A percentile compares a stretch with the other conserved stretches of the same genome.
Conservation (phyloP, 1,140 invertebrate genomes). For the Dufourea novaeangliae region DNA sequence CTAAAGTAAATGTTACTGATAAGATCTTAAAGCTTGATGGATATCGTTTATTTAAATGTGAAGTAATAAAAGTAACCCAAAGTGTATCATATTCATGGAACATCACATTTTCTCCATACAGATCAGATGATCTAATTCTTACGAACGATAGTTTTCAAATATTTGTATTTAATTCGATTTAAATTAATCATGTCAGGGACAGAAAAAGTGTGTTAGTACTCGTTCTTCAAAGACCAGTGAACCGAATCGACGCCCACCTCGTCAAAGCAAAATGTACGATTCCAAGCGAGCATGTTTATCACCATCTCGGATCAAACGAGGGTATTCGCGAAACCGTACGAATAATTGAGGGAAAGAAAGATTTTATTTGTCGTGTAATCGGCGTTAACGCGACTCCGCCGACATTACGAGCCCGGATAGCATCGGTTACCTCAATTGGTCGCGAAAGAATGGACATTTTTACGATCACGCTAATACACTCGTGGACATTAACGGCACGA, state of each 20-base stretch:
- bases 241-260: background rate
- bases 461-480: background rate
- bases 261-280: background rate
- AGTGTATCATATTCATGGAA: no score
- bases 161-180: no score
- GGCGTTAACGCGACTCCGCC: background rate
- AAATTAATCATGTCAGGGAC: no score
- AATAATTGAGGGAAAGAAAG: background rate
- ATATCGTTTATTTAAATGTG: no score
- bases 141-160: no score
- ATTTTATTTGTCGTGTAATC: slow-evolving; percentile 17
- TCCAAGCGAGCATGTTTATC: slow-evolving; percentile 8
- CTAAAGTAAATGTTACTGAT: no score
- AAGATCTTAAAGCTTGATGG: no score
- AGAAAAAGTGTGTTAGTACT: background rate
- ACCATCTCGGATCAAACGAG: background rate
- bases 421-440: background rate
- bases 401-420: background rate
- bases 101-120: no score
- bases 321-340: background rate
- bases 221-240: background rate
- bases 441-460: background rate
- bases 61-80: no score
- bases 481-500: background rate
- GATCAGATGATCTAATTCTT: no score